Conservation (phyloP, 2,888 invertebrate species). For the Drosophila phalerata region DNA sequence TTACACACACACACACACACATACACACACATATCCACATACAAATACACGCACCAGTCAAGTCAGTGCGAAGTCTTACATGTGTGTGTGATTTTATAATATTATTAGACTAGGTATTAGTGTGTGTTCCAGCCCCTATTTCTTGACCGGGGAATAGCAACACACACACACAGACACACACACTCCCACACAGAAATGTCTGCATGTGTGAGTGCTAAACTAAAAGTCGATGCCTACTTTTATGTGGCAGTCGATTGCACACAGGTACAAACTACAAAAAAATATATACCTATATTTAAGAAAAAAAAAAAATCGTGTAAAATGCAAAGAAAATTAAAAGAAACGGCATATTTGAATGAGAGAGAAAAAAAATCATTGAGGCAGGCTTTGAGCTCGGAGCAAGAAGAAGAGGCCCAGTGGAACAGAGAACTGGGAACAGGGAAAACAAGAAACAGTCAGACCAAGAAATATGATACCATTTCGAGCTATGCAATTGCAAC, state of each 20-base stretch:
- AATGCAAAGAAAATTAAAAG: constrained; percentile 5
- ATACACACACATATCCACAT: constrained; percentile 1
- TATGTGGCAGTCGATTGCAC: constrained; percentile 35
- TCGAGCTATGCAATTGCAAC: constrained; percentile 69
- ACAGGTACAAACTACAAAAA: constrained; percentile 33
- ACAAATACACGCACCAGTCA: constrained; percentile 15
- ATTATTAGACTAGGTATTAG: constrained; percentile 67
- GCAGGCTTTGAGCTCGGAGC: constrained; percentile 40
- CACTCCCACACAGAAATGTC: not conserved
- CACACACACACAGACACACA: not conserved
- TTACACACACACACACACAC: constrained; percentile 13
- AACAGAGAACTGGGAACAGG: not conserved
- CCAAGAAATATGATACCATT: constrained; percentile 74
- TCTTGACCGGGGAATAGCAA: constrained; percentile 24
- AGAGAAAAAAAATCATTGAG: constrained; percentile 44
- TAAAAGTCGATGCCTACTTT: constrained; percentile 70
- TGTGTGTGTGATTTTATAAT: constrained; percentile 61
- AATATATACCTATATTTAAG: no score
- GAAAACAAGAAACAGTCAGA: not conserved
- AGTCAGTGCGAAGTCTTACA: constrained; percentile 60
- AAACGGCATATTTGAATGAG: constrained; percentile 2
- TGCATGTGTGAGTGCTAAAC: constrained; percentile 8
- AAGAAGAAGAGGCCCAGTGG: constrained; percentile 60
- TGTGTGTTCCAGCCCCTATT: constrained; percentile 19
- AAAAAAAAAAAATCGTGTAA: not conserved